These are phyloP conservation scores for Celastrina argiolus DNA, from an alignment of 2,888 invertebrate genomes.

Conservation along the genomic window DNA sequence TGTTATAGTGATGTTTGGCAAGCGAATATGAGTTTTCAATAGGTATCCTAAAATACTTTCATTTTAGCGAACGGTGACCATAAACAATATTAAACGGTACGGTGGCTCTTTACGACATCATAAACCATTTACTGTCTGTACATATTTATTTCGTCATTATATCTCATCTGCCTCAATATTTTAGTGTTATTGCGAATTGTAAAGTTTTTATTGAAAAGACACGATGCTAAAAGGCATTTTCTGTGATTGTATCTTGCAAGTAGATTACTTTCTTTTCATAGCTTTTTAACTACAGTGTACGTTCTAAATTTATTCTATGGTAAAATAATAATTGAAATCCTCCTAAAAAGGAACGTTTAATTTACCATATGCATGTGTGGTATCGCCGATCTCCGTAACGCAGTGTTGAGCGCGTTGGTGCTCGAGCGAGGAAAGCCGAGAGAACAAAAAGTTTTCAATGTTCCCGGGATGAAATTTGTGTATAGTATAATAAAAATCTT, in stretches of 20 bases:
- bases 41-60: not conserved
- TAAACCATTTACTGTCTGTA: not conserved
- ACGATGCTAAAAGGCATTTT: not conserved
- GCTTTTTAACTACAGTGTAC: too few relatives aligned
- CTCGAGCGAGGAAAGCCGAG: too few relatives aligned
- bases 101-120: not conserved
- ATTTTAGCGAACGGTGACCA: not conserved
- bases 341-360: too few relatives aligned
- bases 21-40: not conserved
- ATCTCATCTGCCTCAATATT: not conserved
- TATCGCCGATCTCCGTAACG: too few relatives aligned
- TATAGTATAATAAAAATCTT: too few relatives aligned
- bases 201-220: not conserved
- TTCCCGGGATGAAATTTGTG: too few relatives aligned
- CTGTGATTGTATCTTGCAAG: not conserved
- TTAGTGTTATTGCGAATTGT: not conserved
- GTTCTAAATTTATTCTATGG: too few relatives aligned
- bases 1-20: not conserved
- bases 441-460: too few relatives aligned
- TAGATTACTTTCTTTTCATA: too few relatives aligned
- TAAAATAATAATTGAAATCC: too few relatives aligned
- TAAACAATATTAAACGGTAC: not conserved
- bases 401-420: too few relatives aligned
- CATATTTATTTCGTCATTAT: constrained; percentile 5
- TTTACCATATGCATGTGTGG: too few relatives aligned